Percentiles rank a stretch among this genome's conserved stretches.
phyloP scores from a whole-genome alignment of 2,888 invertebrate genomes.

The Papilio demoleus region DNA sequence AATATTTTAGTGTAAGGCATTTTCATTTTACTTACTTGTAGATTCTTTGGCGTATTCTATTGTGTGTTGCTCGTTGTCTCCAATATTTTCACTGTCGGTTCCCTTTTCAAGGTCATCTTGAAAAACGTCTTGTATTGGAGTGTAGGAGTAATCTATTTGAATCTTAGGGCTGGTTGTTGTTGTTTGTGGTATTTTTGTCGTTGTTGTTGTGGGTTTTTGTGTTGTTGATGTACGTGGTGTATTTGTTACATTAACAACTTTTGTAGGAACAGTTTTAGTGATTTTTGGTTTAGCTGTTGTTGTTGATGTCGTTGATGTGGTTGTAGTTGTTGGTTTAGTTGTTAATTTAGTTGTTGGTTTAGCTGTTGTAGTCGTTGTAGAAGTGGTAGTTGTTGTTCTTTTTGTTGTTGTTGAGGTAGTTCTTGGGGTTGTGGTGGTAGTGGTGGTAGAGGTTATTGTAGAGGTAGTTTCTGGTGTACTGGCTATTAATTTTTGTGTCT shows the following conservation, averaged over 20 bases:
- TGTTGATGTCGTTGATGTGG: slow-evolving; percentile 31
- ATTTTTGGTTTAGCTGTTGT: slow-evolving; percentile 40
- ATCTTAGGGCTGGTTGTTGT: slow-evolving; percentile 40
- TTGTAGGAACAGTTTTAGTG: too few species aligned
- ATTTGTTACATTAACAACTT: slow-evolving; percentile 40
- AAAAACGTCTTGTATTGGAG: slow-evolving; percentile 44
- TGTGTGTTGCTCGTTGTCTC: slow-evolving; percentile 38
- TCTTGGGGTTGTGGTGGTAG: slow-evolving; percentile 42
- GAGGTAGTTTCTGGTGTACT: slow-evolving; percentile 45
- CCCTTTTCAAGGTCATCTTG: slow-evolving; percentile 45
- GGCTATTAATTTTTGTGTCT: slow-evolving; percentile 60
- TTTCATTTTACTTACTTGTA: slow-evolving; percentile 42
- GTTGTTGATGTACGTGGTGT: slow-evolving; percentile 41
- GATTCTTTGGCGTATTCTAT: not conserved
- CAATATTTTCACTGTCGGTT: slow-evolving; percentile 45
- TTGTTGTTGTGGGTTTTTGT: slow-evolving; percentile 23
- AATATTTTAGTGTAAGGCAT: too few species aligned
- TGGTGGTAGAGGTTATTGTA: slow-evolving; percentile 42
- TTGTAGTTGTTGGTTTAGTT: slow-evolving; percentile 38
- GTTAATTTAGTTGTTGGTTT: slow-evolving; percentile 43
- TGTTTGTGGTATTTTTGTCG: slow-evolving; percentile 31
- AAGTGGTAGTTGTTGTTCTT: slow-evolving; percentile 45
- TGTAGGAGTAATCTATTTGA: slow-evolving; percentile 38
- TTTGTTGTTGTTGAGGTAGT: slow-evolving; percentile 46
- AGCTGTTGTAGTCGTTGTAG: slow-evolving; percentile 32